Evolutionary conservation across 1,140 invertebrate genomes (phyloP), one percentile per base, ranked within the genome.

Genomic region (Drosophila orosa): DNA sequence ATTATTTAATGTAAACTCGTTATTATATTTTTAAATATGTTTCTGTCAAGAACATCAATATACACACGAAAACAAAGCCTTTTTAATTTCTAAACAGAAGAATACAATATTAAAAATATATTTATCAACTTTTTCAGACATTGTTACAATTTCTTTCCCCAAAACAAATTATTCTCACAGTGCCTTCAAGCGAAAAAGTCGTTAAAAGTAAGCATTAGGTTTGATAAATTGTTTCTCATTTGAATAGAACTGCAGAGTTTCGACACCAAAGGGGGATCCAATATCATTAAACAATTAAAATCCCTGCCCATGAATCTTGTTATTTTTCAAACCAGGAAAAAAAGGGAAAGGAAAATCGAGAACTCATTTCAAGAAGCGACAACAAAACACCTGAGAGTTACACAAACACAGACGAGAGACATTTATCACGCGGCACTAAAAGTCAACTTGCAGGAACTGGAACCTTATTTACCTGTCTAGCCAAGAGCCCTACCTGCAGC

Each of bases 391-490:
- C 78, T 80, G 72, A 80, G 72, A 40, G 58, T 80, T 80, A 60
- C 47, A 59, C 37, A 37, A 33, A 63, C 45, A n/a, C 19, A 52
- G 17, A 62, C 29, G 42, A 29, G 27, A 37, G 31, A 44, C 79
- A 86, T 86, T 79, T 86, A 87, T 86, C 83, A 86, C 63, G 63
- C 63, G 57, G 62, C 81, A 82, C 58, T 77, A 77, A 77, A 77
- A 77, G 63, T 76, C 63, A 61, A 68, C 12, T 24, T 0, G 62
- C 79, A 86, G 82, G 65, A 85, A 78, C 74, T 72, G 78, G 31
- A 59, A 58, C 62, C 71, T 54, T 74, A 78, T 79, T 78, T 85
- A 85, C 81, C 81, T 80, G 77, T 27, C 45, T 55, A 45, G 29
- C 31, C 62, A 19, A 44, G 33, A 48, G 35, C 60, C 35, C 56